Base-by-base conservation (phyloP, 2,113 vertebrate genomes). In the Ploceus nigricollis region DNA sequence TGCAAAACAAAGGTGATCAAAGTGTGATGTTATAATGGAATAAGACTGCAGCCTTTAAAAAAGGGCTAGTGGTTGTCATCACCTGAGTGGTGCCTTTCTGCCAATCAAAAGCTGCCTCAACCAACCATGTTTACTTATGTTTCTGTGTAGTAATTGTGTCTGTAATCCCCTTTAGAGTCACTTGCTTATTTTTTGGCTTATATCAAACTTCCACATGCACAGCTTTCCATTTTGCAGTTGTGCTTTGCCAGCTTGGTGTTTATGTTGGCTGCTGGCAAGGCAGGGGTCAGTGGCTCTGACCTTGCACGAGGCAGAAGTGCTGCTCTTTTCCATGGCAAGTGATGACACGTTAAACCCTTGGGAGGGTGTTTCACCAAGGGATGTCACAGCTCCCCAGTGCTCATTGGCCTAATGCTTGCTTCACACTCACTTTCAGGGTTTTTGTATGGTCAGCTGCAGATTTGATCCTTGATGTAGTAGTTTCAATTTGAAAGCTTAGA, bases 251-350 rank as follows among this genome's bases (percentile, higher is more conserved):
- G 47, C 20, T 40, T 42, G 37, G 5, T 57, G 58, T 90, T 86
- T 15, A 1, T 30, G 33, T 35, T 93, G 91, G 89, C 86, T 71
- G 2, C 35, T 30, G 8, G 14, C 9, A 6, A 27, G 16, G 37
- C 50, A 2, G 9, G 6, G 50, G 3, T n/a, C 28, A 5, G 31
- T 27, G 51, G 44, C 57, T 86, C 20, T 56, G 63, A 17, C 53
- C 71, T 77, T 58, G 15, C 15, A 5, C 0, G 1, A 47, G 40
- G 27, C 35, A 56, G 33, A n/a, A 39, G n/a, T 20, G 48, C 48
- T 60, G n/a, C 39, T n/a, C 2, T n/a, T 77, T 50, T 39, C 11
- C 27, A 3, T 33, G 51, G 5, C 7, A 21, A 2, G 2, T 1
- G 27, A 12, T 19, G 35, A 37, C 63, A 33, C 2, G 0, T 53